These are phyloP conservation scores for Tenualosa thibaudeaui DNA, from an alignment of 2,797 vertebrate genomes.

Conservation along the genomic window DNA sequence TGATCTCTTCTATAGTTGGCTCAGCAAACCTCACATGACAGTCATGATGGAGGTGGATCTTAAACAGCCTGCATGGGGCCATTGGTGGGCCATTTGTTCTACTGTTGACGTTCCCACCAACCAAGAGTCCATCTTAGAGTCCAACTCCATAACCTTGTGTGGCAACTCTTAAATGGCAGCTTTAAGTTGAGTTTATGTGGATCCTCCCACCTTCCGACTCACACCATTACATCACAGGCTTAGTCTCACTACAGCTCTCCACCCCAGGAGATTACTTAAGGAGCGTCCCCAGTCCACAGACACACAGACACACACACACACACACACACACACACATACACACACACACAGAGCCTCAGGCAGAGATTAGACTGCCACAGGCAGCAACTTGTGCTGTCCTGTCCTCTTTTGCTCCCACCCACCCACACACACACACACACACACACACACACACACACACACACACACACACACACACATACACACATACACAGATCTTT, in stretches of 20 bases:
- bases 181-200: background rate
- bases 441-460: too few species aligned
- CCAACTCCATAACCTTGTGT: too few species aligned
- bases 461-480: too few species aligned
- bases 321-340: background rate
- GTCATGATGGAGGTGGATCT: too few species aligned
- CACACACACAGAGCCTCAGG: background rate
- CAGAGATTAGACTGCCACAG: background rate
- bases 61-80: too few species aligned
- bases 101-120: too few species aligned
- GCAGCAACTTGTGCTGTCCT: background rate
- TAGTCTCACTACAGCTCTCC: background rate
- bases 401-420: too few species aligned
- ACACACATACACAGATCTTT: background rate
- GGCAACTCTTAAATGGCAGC: background rate
- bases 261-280: conserved; percentile 14
- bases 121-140: too few species aligned
- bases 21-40: background rate
- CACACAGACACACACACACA: background rate
- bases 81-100: too few species aligned
- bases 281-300: background rate
- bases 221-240: conserved; percentile 25
- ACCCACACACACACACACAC: too few species aligned
- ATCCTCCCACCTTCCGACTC: background rate
- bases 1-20: background rate